These are phyloP conservation scores for Temnothorax nylanderi DNA, from an alignment of 1,140 invertebrate species.

Conservation along the genomic window DNA sequence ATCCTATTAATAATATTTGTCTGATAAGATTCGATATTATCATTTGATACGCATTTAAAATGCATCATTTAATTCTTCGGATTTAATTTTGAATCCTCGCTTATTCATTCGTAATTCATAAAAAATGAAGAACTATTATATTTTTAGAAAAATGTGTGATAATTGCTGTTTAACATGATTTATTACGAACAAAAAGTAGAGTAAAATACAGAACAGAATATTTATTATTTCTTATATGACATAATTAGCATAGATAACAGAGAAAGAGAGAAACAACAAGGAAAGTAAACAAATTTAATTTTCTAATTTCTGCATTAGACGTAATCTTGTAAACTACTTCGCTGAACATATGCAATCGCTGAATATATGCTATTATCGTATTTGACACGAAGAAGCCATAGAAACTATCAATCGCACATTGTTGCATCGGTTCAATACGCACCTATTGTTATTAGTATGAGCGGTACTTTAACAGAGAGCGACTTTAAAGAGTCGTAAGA, in stretches of 20 bases:
- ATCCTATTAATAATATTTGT: not conserved
- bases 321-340: not conserved
- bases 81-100: not conserved
- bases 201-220: not conserved
- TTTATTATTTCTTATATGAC: too few species aligned
- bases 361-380: not conserved
- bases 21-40: not conserved
- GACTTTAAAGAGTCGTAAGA: conserved; percentile 27
- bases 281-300: not conserved
- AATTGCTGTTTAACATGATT: not conserved
- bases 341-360: too few species aligned
- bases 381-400: conserved; percentile 4
- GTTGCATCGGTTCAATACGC: not conserved
- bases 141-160: not conserved
- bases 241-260: not conserved
- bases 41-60: not conserved
- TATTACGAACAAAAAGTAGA: not conserved
- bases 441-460: not conserved
- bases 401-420: not conserved
- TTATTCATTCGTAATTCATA: not conserved
- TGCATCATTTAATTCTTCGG: not conserved
- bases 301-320: not conserved
- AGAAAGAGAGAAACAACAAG: not conserved
- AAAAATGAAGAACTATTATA: not conserved
- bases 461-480: not conserved